Evolutionary conservation across 2,113 vertebrate species (phyloP).

Genomic region (Proteles cristata): DNA sequence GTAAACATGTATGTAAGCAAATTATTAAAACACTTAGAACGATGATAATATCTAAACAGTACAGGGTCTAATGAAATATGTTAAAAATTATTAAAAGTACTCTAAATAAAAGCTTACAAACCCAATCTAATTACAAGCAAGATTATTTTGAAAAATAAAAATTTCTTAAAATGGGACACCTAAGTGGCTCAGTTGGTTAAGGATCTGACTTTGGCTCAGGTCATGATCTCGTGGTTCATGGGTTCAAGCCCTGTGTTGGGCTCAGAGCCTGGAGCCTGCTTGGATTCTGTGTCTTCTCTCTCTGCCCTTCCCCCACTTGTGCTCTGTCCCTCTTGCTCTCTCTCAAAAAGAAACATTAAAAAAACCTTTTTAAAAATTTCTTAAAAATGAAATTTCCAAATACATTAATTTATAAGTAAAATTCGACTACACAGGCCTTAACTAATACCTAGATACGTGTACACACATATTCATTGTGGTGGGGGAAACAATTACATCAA

Average conservation of each 20-base stretch:
- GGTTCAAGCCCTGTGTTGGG: too few relatives aligned
- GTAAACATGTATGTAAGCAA: neutral
- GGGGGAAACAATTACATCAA: neutral
- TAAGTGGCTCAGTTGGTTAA: too few relatives aligned
- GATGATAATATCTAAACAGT: neutral
- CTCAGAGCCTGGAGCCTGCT: too few relatives aligned
- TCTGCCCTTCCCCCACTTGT: too few relatives aligned
- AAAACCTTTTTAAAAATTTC: too few relatives aligned
- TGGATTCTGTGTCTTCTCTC: too few relatives aligned
- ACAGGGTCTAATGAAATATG: neutral
- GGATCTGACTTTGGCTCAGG: too few relatives aligned
- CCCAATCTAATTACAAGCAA: neutral
- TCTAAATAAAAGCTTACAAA: constrained; percentile 3
- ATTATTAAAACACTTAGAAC: neutral
- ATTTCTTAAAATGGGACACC: neutral
- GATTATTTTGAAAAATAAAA: constrained; percentile 29
- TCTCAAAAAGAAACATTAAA: too few relatives aligned
- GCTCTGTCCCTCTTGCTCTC: too few relatives aligned
- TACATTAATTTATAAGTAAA: constrained; percentile 2
- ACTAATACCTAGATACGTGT: neutral
- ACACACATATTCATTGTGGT: neutral
- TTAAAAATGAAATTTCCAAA: neutral
- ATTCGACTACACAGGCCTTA: neutral
- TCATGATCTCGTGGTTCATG: too few relatives aligned
- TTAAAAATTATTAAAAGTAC: constrained; percentile 6